Evolutionary conservation across 2,888 invertebrate species (phyloP).

Genomic region (Suillia variegata): DNA sequence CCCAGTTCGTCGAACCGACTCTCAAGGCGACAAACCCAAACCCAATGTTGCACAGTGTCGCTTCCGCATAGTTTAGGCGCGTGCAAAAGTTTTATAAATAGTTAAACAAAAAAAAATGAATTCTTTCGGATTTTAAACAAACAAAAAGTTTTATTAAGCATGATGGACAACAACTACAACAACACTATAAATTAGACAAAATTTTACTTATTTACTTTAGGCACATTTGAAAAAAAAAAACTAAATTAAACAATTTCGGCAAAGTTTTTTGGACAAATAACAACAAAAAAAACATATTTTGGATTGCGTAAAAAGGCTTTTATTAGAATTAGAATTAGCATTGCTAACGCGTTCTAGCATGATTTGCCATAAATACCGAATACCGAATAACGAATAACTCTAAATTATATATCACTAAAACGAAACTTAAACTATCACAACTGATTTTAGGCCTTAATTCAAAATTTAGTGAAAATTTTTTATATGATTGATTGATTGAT

Average conservation of each 20-base stretch:
- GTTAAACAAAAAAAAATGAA: slow-evolving; percentile 37
- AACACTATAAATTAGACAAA: slow-evolving; percentile 46
- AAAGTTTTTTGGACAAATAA: slow-evolving; percentile 27
- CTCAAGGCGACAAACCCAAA: too few relatives aligned
- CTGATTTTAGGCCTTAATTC: slow-evolving; percentile 50
- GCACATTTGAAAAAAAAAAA: slow-evolving; percentile 40
- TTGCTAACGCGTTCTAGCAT: too few relatives aligned
- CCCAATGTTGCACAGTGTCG: too few relatives aligned
- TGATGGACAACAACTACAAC: too few relatives aligned
- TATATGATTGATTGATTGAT: slow-evolving; percentile 24
- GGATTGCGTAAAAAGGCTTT: slow-evolving; percentile 41
- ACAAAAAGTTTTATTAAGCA: slow-evolving; percentile 48
- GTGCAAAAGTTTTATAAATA: slow-evolving; percentile 58
- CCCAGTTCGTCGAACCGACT: too few relatives aligned
- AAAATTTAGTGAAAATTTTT: slow-evolving; percentile 44
- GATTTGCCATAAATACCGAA: slow-evolving; percentile 41
- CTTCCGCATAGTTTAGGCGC: slow-evolving; percentile 10
- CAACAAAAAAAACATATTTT: slow-evolving; percentile 27
- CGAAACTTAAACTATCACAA: background rate
- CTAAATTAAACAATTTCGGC: slow-evolving; percentile 39
- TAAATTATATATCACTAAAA: background rate
- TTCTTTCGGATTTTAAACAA: slow-evolving; percentile 53
- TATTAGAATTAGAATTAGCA: slow-evolving; percentile 53
- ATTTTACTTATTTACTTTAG: slow-evolving; percentile 53
- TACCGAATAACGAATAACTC: too few relatives aligned